Evolutionary conservation across 2,113 vertebrate genomes (phyloP).

Genomic region (Pogona vitticeps): DNA sequence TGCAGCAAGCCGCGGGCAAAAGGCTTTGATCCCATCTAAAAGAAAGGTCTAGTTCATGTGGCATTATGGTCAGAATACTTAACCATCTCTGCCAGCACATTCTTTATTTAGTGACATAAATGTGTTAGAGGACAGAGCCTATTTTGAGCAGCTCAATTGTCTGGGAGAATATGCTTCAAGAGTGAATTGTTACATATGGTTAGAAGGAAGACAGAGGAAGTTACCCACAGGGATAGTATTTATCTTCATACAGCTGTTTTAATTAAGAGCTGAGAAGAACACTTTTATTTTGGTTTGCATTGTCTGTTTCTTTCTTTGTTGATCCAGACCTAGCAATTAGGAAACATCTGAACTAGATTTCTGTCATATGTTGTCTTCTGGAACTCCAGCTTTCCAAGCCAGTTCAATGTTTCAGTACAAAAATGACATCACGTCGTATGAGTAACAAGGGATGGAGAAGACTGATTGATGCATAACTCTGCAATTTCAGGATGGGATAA

Average conservation of each 20-base stretch:
- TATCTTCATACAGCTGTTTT: constrained; percentile 64
- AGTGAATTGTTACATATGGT: fast-evolving
- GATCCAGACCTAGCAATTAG: constrained; percentile 58
- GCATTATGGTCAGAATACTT: constrained; percentile 15
- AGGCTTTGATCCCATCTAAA: neutral
- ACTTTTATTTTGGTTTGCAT: constrained; percentile 44
- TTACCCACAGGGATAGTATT: constrained; percentile 51
- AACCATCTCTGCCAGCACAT: neutral
- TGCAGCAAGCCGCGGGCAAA: neutral
- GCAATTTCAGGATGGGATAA: neutral
- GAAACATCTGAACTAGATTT: constrained; percentile 57
- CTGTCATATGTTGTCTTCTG: constrained; percentile 44
- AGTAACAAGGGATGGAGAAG: neutral
- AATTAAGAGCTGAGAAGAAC: constrained; percentile 52
- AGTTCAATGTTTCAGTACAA: constrained; percentile 41
- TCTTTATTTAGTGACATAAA: neutral
- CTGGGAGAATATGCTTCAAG: neutral
- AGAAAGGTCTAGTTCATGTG: neutral
- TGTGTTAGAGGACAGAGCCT: neutral
- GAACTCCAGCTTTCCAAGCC: constrained; percentile 43
- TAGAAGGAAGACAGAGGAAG: constrained; percentile 10
- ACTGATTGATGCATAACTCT: neutral
- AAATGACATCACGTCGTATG: constrained; percentile 14
- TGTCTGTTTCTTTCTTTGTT: constrained; percentile 47
- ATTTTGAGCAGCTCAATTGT: neutral